Percentiles rank a stretch among this genome's conserved stretches.
Conservation (phyloP, 2,113 vertebrate genomes). For the Hoplias malabaricus region DNA sequence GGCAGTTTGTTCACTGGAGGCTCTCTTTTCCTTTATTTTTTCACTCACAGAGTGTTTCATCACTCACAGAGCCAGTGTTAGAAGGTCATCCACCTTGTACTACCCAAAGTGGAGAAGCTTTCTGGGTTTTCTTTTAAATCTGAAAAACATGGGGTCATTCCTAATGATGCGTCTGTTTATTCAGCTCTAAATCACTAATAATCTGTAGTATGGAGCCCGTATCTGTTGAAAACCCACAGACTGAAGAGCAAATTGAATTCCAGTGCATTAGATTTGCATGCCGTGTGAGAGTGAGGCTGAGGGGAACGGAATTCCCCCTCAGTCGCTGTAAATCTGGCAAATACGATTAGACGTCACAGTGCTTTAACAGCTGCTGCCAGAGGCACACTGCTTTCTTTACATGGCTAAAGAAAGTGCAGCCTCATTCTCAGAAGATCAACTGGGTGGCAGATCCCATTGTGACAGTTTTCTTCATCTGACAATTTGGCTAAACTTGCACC, state of each 20-base stretch:
- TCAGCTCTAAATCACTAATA: neutral
- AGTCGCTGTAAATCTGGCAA: conserved; percentile 42
- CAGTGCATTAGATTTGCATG: conserved; percentile 28
- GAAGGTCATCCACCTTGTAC: neutral
- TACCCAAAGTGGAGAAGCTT: neutral
- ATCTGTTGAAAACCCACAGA: neutral
- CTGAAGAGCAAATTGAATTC: conserved; percentile 6
- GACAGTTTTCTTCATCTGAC: conserved; percentile 17
- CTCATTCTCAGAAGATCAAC: conserved; percentile 23
- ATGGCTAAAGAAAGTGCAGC: conserved; percentile 27
- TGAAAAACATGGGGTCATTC: neutral
- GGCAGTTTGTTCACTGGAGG: neutral
- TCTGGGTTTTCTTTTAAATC: neutral
- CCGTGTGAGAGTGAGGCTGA: conserved; percentile 23
- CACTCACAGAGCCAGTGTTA: conserved; percentile 1
- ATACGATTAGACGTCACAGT: conserved; percentile 43
- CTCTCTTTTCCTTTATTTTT: neutral
- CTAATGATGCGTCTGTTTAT: neutral
- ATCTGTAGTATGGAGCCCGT: neutral
- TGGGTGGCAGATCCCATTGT: conserved; percentile 39
- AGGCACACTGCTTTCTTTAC: conserved; percentile 29
- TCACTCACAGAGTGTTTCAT: neutral
- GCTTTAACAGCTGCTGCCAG: conserved; percentile 35
- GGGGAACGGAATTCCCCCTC: conserved; percentile 20
- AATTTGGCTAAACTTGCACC: neutral